phyloP scores from a whole-genome alignment of 2,797 vertebrate genomes.

The Eulemur albifrons region DNA sequence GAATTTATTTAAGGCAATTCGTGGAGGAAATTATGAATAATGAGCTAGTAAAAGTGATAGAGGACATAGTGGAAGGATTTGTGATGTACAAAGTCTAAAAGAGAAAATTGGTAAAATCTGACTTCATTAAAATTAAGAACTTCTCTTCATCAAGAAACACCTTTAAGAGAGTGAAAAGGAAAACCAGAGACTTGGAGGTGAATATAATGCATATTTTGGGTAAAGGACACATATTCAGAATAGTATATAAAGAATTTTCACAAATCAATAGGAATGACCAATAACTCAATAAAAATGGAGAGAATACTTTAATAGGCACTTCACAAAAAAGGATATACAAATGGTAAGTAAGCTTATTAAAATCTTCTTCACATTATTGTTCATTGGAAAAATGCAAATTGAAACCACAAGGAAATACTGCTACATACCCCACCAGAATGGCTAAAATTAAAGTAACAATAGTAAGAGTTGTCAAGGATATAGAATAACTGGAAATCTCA shows the following conservation, averaged over 20 bases:
- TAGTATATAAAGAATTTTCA: background rate
- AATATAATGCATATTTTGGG: background rate
- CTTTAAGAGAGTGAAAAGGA: background rate
- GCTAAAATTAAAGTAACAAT: background rate
- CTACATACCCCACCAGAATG: background rate
- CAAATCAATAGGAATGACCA: background rate
- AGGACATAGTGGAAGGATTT: background rate
- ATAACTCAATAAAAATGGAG: background rate
- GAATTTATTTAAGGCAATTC: background rate
- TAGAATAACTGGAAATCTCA: background rate
- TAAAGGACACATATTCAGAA: background rate
- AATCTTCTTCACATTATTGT: background rate
- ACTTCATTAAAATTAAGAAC: background rate
- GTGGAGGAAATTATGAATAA: background rate
- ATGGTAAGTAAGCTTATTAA: background rate
- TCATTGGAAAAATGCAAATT: constrained; percentile 10
- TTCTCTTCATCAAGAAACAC: background rate
- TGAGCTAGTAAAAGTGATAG: background rate
- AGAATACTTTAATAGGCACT: background rate
- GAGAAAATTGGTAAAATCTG: background rate
- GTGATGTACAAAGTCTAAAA: background rate
- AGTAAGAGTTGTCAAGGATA: background rate
- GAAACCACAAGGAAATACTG: background rate
- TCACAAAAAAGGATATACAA: background rate
- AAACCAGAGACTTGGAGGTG: background rate